A percentile compares a stretch with the other conserved stretches of the same genome.
These are phyloP conservation scores for Pelmatolapia mariae DNA, from an alignment of 2,113 vertebrate species.

Conservation along the genomic window DNA sequence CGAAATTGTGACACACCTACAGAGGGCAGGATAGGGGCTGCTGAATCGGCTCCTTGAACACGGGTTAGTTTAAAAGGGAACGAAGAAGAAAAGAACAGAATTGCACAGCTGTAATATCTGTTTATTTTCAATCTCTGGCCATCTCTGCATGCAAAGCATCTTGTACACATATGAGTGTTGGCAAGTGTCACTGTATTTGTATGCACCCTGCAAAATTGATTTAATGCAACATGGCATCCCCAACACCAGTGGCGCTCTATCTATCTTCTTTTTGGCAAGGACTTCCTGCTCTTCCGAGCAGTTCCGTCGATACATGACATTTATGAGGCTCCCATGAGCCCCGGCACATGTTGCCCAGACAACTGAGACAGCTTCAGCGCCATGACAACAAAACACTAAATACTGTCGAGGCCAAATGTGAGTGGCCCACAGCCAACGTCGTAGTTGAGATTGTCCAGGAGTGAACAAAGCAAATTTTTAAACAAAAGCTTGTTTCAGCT, in stretches of 20 bases:
- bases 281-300: conserved; percentile 53
- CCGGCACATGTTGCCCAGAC: conserved; percentile 55
- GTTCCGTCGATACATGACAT: conserved; percentile 59
- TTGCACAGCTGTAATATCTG: neutral
- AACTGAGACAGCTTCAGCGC: conserved; percentile 55
- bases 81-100: neutral
- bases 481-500: conserved; percentile 17
- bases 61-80: neutral
- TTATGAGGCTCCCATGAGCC: conserved; percentile 58
- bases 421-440: conserved; percentile 26
- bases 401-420: conserved; percentile 27
- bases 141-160: neutral
- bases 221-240: conserved; percentile 61
- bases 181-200: conserved; percentile 7
- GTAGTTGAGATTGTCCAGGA: neutral
- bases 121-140: neutral
- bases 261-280: conserved; percentile 51
- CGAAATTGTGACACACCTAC: conserved; percentile 48
- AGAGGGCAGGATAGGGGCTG: conserved; percentile 1
- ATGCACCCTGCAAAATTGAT: conserved; percentile 24
- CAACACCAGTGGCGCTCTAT: conserved; percentile 57
- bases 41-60: neutral
- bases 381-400: conserved; percentile 66
- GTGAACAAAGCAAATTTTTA: neutral
- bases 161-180: neutral